Conservation (phyloP, 2,113 vertebrate genomes). For the Neomonachus schauinslandi region DNA sequence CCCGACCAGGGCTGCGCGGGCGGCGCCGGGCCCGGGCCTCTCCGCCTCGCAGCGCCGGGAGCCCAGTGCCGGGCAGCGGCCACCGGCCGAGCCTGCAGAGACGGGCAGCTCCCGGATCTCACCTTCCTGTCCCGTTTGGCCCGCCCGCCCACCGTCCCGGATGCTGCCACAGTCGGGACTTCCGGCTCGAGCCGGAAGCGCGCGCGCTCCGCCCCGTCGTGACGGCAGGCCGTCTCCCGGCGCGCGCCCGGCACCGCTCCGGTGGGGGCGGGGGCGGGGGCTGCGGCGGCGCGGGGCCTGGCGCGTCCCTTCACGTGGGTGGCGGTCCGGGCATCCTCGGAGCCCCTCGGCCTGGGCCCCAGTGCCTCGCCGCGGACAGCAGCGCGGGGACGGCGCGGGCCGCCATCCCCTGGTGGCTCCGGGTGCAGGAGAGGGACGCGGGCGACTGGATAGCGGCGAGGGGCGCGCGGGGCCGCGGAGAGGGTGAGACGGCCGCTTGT, state of each 20-base stretch:
- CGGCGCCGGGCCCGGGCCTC: not conserved
- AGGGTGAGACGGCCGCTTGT: not conserved
- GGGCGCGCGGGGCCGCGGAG: not conserved
- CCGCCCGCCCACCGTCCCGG: constrained; percentile 74
- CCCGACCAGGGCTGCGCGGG: not conserved
- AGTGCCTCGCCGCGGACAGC: not conserved
- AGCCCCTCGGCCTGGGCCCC: accelerated
- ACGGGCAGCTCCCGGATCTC: constrained; percentile 52
- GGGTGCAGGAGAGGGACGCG: not conserved
- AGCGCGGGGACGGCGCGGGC: not conserved
- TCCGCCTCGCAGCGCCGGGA: not conserved
- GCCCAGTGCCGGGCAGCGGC: not conserved
- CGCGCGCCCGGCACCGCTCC: accelerated
- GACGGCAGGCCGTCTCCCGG: not conserved
- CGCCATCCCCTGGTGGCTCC: accelerated
- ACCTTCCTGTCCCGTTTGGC: constrained; percentile 79
- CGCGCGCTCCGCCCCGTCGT: not conserved
- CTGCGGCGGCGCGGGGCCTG: accelerated
- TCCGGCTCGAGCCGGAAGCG: constrained; percentile 74
- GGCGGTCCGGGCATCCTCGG: accelerated
- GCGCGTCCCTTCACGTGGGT: accelerated
- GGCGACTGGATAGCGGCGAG: not conserved
- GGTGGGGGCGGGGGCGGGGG: accelerated
- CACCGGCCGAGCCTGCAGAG: not conserved
- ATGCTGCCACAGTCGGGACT: constrained; percentile 57